Conservation (phyloP, 2,113 vertebrate genomes). For the Dicentrarchus labrax region DNA sequence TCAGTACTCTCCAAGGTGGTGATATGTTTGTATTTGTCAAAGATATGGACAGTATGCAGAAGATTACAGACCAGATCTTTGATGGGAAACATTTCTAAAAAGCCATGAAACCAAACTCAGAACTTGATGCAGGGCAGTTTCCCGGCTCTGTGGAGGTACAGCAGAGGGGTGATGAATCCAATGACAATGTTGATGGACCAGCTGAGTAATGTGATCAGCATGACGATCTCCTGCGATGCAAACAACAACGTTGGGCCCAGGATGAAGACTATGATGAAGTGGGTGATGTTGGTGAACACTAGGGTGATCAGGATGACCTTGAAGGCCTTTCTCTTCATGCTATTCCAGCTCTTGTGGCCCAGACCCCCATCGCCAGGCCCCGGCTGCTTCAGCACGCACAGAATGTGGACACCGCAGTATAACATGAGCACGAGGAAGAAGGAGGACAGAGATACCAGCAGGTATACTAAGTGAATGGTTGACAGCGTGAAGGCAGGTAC, state of each 20-base stretch:
- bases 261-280: neutral
- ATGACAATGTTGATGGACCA: neutral
- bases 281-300: neutral
- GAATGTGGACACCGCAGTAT: neutral
- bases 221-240: too few relatives aligned
- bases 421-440: neutral
- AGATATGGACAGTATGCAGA: too few relatives aligned
- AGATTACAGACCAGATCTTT: too few relatives aligned
- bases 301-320: constrained; percentile 2
- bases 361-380: neutral
- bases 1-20: neutral
- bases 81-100: too few relatives aligned
- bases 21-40: too few relatives aligned
- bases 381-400: constrained; percentile 6
- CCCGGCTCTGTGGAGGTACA: constrained; percentile 2
- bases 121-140: constrained; percentile 4
- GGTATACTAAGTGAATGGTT: fast-evolving
- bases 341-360: neutral
- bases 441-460: neutral
- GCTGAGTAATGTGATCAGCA: neutral
- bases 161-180: neutral
- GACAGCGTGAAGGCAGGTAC: neutral
- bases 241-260: neutral
- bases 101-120: neutral
- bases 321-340: constrained; percentile 12